Evolutionary conservation across 2,888 invertebrate genomes (phyloP).

Genomic region (Stenurella melanura): DNA sequence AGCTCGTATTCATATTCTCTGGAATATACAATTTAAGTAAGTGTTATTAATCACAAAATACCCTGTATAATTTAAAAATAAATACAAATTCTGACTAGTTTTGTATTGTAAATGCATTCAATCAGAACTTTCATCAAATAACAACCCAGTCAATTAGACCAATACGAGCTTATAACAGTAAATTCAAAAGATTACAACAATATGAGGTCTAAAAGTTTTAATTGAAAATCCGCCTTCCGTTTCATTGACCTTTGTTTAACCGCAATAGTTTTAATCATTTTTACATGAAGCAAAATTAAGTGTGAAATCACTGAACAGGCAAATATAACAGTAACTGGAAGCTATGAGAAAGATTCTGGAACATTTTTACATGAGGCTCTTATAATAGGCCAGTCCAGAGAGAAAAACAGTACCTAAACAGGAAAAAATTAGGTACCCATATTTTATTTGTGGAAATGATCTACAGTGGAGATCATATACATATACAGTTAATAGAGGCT

Average conservation of each 20-base stretch:
- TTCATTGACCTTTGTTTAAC: slow-evolving; percentile 19
- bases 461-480: too few relatives aligned
- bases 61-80: too few relatives aligned
- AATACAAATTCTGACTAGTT: neutral
- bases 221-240: slow-evolving; percentile 20
- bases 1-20: too few relatives aligned
- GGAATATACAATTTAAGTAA: too few relatives aligned
- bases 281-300: neutral
- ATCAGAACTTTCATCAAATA: neutral
- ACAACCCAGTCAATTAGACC: neutral
- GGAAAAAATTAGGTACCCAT: too few relatives aligned
- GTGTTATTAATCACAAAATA: too few relatives aligned
- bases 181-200: slow-evolving; percentile 5
- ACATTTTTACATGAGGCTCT: neutral
- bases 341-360: neutral
- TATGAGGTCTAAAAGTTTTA: slow-evolving; percentile 12
- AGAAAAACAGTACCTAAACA: too few relatives aligned
- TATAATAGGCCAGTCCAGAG: neutral
- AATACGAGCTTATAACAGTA: neutral
- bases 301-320: neutral
- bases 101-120: neutral
- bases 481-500: too few relatives aligned
- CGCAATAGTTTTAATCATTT: slow-evolving; percentile 7
- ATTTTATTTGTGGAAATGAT: too few relatives aligned
- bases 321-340: neutral